Base-by-base conservation (phyloP, 2,888 invertebrate genomes). In the Sphaerophoria taeniata region DNA sequence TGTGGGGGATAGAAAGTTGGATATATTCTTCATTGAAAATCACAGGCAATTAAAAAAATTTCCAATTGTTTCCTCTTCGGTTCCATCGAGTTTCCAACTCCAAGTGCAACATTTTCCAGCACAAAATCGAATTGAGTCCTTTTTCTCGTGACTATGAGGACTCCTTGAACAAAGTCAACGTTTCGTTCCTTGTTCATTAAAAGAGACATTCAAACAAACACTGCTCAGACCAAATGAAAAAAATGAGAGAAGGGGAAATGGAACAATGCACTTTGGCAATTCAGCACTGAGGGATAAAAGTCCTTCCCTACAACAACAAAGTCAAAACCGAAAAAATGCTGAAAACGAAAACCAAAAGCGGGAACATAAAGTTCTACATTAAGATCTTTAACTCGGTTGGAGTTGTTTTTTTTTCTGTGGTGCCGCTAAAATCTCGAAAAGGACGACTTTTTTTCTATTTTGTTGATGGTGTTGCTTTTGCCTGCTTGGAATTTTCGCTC, bases 361-460 rank as follows among this genome's bases (percentile, higher is more conserved):
- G 74, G 80, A 80, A 76, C 84, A 79, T 69, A 72, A 76, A 84
- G 75, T 76, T 78, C 65, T 53, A 65, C 78, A 83, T 78, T 78
- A 83, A 78, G 78, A 74, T 74, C 75, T 79, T 63, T 72, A 79
- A 84, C 71, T 72, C 75, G 39, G 53, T 53, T 49, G 75, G 58
- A 73, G 70, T 78, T 4, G 12, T 9, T 49, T 65, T 65, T 74
- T 56, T 24, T 24, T 24, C 24, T 24, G 24, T 24, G 24, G 24
- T 24, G 63, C 72, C 7, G 55, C 70, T 70, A 70, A 73, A 83
- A 78, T 83, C 63, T 58, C 39, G n/a, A 24, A 55, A 65, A 49
- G 49, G 16, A 45, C 33, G 56, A 39, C 9, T 43, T 71, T 56
- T 24, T 45, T 69, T 3, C 4, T 55, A 24, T 16, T n/a, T n/a